Evolutionary conservation across 2,888 invertebrate species (phyloP).

Genomic region (Trachelus tabidus): DNA sequence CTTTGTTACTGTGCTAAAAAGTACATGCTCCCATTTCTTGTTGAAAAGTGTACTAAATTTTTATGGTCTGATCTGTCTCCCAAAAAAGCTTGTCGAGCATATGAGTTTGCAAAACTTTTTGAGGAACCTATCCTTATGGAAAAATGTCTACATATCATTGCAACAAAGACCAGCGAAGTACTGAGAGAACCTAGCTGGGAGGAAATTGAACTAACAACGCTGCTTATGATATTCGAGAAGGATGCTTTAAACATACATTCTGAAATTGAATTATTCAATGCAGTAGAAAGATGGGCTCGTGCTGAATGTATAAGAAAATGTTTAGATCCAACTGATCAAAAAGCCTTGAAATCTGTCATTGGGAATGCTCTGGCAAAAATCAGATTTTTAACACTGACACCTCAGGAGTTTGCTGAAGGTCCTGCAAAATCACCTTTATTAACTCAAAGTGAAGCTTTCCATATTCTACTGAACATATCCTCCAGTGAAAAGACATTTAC

Average conservation of each 20-base stretch:
- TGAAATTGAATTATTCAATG: slow-evolving; percentile 82
- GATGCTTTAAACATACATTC: slow-evolving; percentile 79
- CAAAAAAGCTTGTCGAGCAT: slow-evolving; percentile 85
- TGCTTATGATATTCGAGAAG: slow-evolving; percentile 80
- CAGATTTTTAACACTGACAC: slow-evolving; percentile 81
- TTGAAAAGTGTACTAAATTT: slow-evolving; percentile 84
- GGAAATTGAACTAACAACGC: slow-evolving; percentile 80
- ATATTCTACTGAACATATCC: slow-evolving; percentile 85
- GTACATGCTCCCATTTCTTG: slow-evolving; percentile 86
- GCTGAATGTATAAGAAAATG: slow-evolving; percentile 70
- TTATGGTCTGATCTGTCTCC: slow-evolving; percentile 85
- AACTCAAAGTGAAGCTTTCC: slow-evolving; percentile 81
- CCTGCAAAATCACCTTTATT: slow-evolving; percentile 82
- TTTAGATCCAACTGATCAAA: slow-evolving; percentile 53
- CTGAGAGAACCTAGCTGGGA: slow-evolving; percentile 81
- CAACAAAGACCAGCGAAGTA: slow-evolving; percentile 80
- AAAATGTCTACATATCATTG: slow-evolving; percentile 85
- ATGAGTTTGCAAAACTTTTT: slow-evolving; percentile 87
- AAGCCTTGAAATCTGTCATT: slow-evolving; percentile 51
- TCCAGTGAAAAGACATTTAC: slow-evolving; percentile 75
- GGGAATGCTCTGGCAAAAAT: slow-evolving; percentile 80
- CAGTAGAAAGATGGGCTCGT: slow-evolving; percentile 75
- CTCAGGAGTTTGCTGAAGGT: slow-evolving; percentile 86
- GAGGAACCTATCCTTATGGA: slow-evolving; percentile 85
- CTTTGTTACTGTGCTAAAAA: slow-evolving; percentile 90